These are phyloP conservation scores for Coelogynopora nodosa DNA, from an alignment of 2,888 invertebrate genomes.

Conservation along the genomic window DNA sequence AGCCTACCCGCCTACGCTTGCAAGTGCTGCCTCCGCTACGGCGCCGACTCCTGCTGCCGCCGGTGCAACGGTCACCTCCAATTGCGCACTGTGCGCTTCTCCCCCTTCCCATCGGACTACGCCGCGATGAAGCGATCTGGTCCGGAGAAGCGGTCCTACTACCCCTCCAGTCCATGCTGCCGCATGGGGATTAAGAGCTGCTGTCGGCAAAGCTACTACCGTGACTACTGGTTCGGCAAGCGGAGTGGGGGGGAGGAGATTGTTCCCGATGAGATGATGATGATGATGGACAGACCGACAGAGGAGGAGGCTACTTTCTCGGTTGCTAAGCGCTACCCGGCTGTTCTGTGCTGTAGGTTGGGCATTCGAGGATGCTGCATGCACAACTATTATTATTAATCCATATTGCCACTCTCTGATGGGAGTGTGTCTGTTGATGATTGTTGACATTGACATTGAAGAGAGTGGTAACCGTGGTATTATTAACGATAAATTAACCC, in stretches of 20 bases:
- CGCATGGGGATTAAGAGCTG: neutral
- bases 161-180: neutral
- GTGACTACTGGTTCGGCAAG: slow-evolving; percentile 16
- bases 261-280: neutral
- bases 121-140: neutral
- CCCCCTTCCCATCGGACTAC: slow-evolving; percentile 4
- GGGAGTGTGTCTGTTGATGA: no score
- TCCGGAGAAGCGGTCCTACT: neutral
- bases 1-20: slow-evolving; percentile 10
- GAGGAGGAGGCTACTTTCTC: neutral
- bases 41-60: neutral
- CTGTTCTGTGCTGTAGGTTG: slow-evolving; percentile 5
- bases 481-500: no score
- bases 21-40: neutral
- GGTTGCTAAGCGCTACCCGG: neutral
- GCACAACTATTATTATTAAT: neutral
- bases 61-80: neutral
- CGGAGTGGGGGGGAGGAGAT: neutral
- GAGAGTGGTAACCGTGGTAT: no score
- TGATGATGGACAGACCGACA: no score
- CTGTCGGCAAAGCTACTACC: neutral
- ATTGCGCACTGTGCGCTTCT: neutral
- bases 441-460: no score
- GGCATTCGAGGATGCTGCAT: neutral
- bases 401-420: no score